phyloP scores from a whole-genome alignment of 2,888 invertebrate species.

The Chymomyza caudatula region DNA sequence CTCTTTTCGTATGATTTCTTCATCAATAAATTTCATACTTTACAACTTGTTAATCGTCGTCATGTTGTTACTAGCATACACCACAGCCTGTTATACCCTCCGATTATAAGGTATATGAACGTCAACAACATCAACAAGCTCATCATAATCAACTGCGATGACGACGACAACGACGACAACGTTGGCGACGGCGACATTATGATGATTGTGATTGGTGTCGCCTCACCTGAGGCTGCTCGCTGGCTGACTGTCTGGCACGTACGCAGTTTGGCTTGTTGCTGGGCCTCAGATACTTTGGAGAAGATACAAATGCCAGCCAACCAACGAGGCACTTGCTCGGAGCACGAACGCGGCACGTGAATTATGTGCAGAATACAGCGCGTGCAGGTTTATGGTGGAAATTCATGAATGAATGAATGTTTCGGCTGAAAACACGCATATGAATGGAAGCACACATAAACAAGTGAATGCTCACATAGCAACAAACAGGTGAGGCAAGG shows the following conservation, averaged over 20 bases:
- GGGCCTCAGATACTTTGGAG: constrained; percentile 36
- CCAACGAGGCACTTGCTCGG: constrained; percentile 12
- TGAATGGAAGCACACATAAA: background rate
- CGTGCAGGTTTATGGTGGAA: constrained; percentile 35
- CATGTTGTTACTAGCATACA: constrained; percentile 17
- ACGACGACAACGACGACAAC: constrained; percentile 34
- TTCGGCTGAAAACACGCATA: background rate
- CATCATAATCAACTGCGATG: constrained; percentile 65
- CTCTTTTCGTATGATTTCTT: too few relatives aligned
- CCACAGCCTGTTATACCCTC: background rate
- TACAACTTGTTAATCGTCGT: too few relatives aligned
- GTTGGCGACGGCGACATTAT: constrained; percentile 41
- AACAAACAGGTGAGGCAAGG: background rate
- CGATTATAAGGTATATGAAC: constrained; percentile 23
- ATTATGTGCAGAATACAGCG: constrained; percentile 26
- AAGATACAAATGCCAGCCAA: constrained; percentile 42
- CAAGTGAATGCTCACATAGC: background rate
- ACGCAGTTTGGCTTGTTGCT: constrained; percentile 27
- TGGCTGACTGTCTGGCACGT: constrained; percentile 48
- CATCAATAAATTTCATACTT: too few relatives aligned
- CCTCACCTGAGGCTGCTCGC: constrained; percentile 32
- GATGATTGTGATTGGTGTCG: constrained; percentile 67
- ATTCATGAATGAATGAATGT: constrained; percentile 22
- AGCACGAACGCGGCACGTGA: constrained; percentile 35
- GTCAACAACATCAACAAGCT: constrained; percentile 34